Percentiles rank a stretch among this genome's conserved stretches.
Evolutionary conservation across 2,113 vertebrate genomes (phyloP).

Genomic region (Chaenogobius annularis): DNA sequence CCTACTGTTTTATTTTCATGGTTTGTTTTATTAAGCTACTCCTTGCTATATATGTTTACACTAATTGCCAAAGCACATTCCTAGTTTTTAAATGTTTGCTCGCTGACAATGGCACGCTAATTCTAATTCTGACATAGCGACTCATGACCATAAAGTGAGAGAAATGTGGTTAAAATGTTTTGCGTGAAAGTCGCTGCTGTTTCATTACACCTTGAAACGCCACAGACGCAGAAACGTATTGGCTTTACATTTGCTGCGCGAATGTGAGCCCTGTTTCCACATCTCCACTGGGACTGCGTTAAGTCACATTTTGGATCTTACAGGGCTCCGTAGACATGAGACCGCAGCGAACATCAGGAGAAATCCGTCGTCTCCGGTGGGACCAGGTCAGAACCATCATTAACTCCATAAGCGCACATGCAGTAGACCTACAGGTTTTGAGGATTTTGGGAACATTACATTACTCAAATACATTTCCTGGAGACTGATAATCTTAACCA

Average conservation of each 20-base stretch:
- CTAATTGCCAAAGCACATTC: neutral
- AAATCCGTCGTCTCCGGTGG: slow-evolving; percentile 59
- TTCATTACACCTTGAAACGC: neutral
- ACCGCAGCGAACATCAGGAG: slow-evolving; percentile 69
- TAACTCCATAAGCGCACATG: slow-evolving; percentile 2
- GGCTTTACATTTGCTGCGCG: neutral
- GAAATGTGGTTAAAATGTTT: neutral
- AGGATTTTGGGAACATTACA: neutral
- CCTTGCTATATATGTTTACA: neutral
- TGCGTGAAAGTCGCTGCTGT: neutral
- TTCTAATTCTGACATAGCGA: neutral
- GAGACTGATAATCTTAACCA: neutral
- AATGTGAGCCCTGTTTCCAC: neutral
- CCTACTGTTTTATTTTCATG: neutral
- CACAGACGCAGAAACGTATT: neutral
- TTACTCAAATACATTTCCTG: too few relatives aligned
- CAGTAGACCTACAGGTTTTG: neutral
- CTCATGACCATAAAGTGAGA: neutral
- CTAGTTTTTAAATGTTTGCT: neutral
- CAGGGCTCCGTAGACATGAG: slow-evolving; percentile 76
- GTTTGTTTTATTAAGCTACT: neutral
- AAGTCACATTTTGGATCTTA: neutral
- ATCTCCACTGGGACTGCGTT: neutral
- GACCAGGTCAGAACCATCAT: slow-evolving; percentile 70
- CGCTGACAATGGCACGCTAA: neutral